Base-by-base conservation (phyloP, 2,797 vertebrate genomes). In the Oceanodroma leucorhoa region DNA sequence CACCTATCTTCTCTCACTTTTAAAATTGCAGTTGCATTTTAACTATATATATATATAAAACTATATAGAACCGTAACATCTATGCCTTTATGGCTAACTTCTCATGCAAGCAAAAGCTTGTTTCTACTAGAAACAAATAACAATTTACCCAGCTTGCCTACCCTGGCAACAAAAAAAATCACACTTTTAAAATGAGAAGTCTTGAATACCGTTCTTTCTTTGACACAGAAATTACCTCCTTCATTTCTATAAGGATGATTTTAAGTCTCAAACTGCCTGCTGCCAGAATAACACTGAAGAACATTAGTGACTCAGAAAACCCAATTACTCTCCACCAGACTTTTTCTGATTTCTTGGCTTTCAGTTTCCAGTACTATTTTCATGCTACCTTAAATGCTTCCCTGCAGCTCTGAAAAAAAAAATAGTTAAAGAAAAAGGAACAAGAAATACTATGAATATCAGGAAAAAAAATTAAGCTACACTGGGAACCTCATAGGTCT, bases 251-350 rank as follows among this genome's bases (percentile, higher is more conserved):
- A 48, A 41, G 45, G 36, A 29, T n/a, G 76, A 90, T 58, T 88
- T 11, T 75, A 64, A 93, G 41, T 64, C 62, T 86, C 38, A 72
- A 58, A 41, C 22, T 83, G 80, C 79, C 72, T 95, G 61, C 91
- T 96, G 77, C 50, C 72, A 90, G 34, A 86, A 61, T 75, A 88
- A 57, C 46, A 61, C 61, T 50, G 76, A 69, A 78, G 45, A 90
- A 83, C 85, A 51, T 64, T 62, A 82, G 62, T 93, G 83, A 94
- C 66, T 97, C 88, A 88, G 76, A 93, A 85, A 95, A 70, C 9
- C 32, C 85, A 78, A 78, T 91, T 88, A 86, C 50, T 78, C 46
- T 88, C 72, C 20, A 72, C 34, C 54, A 76, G 89, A 58, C 36
- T 32, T 90, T 70, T 89, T 71, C 82, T 76, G 65, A 26, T 58